phyloP scores from a whole-genome alignment of 2,888 invertebrate genomes.

The Ceraclea dissimilis region DNA sequence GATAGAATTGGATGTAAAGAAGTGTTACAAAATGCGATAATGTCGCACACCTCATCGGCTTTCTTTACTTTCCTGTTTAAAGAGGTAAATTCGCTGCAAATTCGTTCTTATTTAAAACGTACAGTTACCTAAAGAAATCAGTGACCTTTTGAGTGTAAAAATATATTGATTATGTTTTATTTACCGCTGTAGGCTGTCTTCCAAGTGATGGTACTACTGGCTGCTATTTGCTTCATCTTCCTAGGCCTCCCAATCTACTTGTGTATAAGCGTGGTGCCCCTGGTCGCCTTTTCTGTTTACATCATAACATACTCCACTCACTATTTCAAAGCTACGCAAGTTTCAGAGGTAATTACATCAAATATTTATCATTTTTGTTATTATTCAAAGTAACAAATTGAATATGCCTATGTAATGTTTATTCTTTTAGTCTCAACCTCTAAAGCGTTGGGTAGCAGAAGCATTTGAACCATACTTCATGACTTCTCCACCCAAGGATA shows the following conservation, averaged over 20 bases:
- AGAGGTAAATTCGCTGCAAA: slow-evolving; percentile 15
- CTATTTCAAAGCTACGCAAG: slow-evolving; percentile 17
- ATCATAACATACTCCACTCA: slow-evolving; percentile 17
- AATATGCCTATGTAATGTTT: neutral
- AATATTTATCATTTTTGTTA: neutral
- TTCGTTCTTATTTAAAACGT: neutral
- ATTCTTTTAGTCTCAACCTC: slow-evolving; percentile 18
- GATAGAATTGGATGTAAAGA: slow-evolving; percentile 13
- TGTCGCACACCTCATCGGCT: slow-evolving; percentile 19
- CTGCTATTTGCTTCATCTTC: slow-evolving; percentile 24
- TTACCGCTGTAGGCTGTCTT: slow-evolving; percentile 15
- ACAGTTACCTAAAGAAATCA: neutral
- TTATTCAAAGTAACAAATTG: neutral
- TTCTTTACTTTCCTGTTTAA: slow-evolving; percentile 23
- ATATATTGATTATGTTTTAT: neutral
- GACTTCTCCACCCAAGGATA: slow-evolving; percentile 13
- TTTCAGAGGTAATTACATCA: slow-evolving; percentile 10
- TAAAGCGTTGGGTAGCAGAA: slow-evolving; percentile 24
- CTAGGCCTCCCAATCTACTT: slow-evolving; percentile 21
- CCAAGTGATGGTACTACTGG: slow-evolving; percentile 21
- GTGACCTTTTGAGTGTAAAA: neutral
- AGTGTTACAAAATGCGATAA: slow-evolving; percentile 16
- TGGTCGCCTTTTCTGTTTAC: slow-evolving; percentile 18
- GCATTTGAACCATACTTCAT: slow-evolving; percentile 25
- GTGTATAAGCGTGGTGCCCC: slow-evolving; percentile 19